Evolutionary conservation across 1,140 invertebrate genomes (phyloP).

Genomic region (Phocides pigmalion): DNA sequence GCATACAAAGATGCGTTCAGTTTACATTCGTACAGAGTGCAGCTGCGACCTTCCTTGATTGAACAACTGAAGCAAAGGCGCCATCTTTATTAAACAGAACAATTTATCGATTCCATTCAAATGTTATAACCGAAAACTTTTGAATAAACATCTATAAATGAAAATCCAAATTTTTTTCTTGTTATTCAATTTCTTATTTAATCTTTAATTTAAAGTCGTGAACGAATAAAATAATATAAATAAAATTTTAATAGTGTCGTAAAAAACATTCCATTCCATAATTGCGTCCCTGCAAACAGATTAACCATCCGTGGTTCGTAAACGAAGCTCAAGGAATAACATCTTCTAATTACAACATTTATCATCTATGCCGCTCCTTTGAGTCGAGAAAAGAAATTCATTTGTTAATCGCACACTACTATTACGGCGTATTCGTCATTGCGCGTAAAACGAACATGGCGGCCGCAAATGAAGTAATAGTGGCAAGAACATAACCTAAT

Average conservation of each 20-base stretch:
- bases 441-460: constrained; percentile 30
- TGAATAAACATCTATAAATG: too few species aligned
- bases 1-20: background rate
- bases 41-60: constrained; percentile 4
- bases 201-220: background rate
- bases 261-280: constrained; percentile 11
- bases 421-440: constrained; percentile 28
- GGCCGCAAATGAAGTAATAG: constrained; percentile 33
- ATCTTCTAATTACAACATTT: constrained; percentile 28
- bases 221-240: background rate
- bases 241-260: background rate
- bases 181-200: too few species aligned
- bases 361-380: constrained; percentile 19
- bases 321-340: constrained; percentile 10
- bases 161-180: too few species aligned
- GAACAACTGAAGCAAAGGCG: background rate
- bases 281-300: constrained; percentile 4
- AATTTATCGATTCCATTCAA: background rate
- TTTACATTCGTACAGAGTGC: background rate
- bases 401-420: constrained; percentile 25
- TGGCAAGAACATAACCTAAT: constrained; percentile 53
- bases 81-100: background rate
- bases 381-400: constrained; percentile 27
- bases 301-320: constrained; percentile 1
- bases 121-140: background rate